phyloP scores from a whole-genome alignment of 2,113 vertebrate genomes.

The Glaucidium brasilianum region DNA sequence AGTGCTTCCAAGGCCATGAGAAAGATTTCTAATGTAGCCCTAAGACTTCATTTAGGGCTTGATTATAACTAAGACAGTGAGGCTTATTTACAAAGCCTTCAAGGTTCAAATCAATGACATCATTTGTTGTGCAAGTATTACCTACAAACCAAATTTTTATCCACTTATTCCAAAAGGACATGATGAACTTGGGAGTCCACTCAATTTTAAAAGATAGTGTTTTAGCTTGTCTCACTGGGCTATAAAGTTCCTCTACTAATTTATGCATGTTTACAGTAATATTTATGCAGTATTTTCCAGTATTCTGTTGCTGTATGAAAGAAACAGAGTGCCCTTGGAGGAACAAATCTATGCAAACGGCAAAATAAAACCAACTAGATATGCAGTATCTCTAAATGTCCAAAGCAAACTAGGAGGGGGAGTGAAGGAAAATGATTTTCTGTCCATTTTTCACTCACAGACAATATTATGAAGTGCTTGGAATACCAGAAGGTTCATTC shows the following conservation, averaged over 20 bases:
- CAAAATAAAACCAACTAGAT: not conserved
- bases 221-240: not conserved
- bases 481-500: constrained; percentile 22
- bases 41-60: not conserved
- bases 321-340: not conserved
- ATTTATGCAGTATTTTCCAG: not conserved
- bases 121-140: not conserved
- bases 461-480: constrained; percentile 32
- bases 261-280: not conserved
- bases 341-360: not conserved
- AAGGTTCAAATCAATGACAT: not conserved
- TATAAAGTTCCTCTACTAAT: not conserved
- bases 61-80: not conserved
- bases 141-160: not conserved
- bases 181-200: not conserved
- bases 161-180: not conserved
- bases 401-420: not conserved
- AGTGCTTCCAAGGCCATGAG: not conserved
- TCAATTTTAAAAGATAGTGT: not conserved
- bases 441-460: not conserved
- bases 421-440: not conserved
- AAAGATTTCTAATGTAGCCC: not conserved
- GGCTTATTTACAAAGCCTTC: not conserved
- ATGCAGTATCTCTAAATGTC: not conserved
- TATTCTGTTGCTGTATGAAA: not conserved